A percentile compares a stretch with the other conserved stretches of the same genome.
phyloP scores from a whole-genome alignment of 2,888 invertebrate genomes.

The Eucera pruinosa region DNA sequence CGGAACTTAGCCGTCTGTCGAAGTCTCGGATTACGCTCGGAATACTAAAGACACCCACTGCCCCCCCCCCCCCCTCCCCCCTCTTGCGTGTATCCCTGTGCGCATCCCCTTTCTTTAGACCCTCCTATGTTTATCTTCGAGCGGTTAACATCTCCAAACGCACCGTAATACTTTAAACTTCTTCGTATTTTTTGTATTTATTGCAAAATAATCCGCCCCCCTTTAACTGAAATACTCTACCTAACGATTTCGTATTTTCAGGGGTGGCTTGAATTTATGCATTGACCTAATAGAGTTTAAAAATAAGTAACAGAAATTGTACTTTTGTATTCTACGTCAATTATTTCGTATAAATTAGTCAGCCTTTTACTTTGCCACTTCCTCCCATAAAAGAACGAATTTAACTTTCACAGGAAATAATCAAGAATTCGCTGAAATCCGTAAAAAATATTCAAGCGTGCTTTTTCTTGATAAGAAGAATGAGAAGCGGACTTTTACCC shows the following conservation, averaged over 20 bases:
- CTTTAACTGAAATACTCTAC: no score
- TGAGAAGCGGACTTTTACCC: not conserved
- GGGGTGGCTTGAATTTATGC: no score
- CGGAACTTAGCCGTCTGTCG: slow-evolving; percentile 74
- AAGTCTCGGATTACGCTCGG: slow-evolving; percentile 76
- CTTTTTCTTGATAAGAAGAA: not conserved
- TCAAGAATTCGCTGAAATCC: slow-evolving; percentile 6
- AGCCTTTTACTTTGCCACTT: no score
- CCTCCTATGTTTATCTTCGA: slow-evolving; percentile 16
- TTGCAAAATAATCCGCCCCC: no score
- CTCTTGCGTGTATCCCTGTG: not conserved
- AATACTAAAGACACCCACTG: slow-evolving; percentile 75
- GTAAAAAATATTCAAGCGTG: not conserved
- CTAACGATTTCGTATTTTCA: no score
- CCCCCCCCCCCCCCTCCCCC: slow-evolving; percentile 7
- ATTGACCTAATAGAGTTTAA: no score
- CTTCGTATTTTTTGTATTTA: no score
- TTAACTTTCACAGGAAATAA: not conserved
- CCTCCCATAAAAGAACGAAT: slow-evolving; percentile 12
- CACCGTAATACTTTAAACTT: slow-evolving; percentile 15
- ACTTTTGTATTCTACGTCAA: no score
- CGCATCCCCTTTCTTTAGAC: slow-evolving; percentile 1
- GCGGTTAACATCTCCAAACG: not conserved
- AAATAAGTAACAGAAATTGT: no score
- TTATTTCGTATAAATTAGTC: no score